phyloP scores from a whole-genome alignment of 2,113 vertebrate genomes.

The Formicarius rufipectus region DNA sequence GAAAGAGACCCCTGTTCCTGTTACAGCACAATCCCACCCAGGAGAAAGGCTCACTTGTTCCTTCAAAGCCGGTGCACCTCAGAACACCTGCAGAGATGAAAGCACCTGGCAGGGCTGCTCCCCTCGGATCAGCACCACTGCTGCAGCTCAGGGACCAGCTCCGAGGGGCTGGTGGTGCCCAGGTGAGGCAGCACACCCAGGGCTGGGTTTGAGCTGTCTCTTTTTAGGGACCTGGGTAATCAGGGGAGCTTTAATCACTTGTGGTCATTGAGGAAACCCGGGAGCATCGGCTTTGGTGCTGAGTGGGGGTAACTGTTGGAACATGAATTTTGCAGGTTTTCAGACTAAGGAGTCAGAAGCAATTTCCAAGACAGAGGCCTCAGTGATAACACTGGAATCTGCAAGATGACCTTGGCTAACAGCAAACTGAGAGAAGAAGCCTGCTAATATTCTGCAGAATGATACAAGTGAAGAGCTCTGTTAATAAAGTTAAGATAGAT shows the following conservation, averaged over 20 bases:
- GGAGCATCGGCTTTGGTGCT: accelerated
- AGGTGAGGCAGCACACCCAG: neutral
- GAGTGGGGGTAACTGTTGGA: no score
- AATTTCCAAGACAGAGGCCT: no score
- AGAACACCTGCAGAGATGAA: neutral
- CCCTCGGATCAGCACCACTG: neutral
- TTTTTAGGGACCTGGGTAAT: no score
- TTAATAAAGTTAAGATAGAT: no score
- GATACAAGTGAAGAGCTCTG: no score
- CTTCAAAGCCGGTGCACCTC: neutral
- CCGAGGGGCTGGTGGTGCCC: neutral
- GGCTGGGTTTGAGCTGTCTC: accelerated
- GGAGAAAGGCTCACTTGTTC: neutral
- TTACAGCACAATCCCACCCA: neutral
- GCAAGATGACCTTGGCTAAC: no score
- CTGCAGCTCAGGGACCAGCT: neutral
- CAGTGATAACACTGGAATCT: no score
- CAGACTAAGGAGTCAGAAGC: no score
- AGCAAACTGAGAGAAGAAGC: no score
- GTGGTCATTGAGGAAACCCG: neutral
- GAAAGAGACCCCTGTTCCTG: neutral
- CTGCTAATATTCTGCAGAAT: no score
- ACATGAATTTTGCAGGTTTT: no score
- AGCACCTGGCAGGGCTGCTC: neutral
- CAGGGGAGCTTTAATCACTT: accelerated